A percentile compares a stretch with the other conserved stretches of the same genome.
Conservation (phyloP, 2,113 vertebrate species). For the Varanus salvator region DNA sequence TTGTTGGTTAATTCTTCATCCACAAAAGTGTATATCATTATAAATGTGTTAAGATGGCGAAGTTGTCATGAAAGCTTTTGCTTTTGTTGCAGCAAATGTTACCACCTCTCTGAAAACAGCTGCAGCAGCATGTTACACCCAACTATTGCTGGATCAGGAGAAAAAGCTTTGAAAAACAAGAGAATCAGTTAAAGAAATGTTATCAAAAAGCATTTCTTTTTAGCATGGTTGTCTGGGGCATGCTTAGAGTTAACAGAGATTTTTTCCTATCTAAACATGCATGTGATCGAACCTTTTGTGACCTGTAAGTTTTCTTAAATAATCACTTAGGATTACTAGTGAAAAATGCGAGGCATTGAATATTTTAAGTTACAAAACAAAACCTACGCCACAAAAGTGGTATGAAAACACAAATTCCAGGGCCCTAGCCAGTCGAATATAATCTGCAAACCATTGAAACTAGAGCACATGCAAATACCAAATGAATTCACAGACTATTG, state of each 20-base stretch:
- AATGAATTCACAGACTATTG: not conserved
- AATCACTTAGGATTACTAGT: not conserved
- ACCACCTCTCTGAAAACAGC: not conserved
- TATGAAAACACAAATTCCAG: slow-evolving; percentile 5
- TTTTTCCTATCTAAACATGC: too few relatives aligned
- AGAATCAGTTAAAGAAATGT: not conserved
- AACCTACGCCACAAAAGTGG: slow-evolving; percentile 20
- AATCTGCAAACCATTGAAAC: not conserved
- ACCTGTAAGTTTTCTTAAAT: not conserved
- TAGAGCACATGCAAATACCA: not conserved
- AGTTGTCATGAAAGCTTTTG: not conserved
- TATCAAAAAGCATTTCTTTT: too few relatives aligned
- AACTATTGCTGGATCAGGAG: not conserved
- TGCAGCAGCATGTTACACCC: too few relatives aligned
- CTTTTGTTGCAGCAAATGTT: not conserved
- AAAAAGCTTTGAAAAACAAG: not conserved
- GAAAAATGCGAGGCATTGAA: not conserved
- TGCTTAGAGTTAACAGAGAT: too few relatives aligned
- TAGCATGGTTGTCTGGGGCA: too few relatives aligned
- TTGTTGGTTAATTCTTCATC: not conserved
- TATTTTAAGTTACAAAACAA: not conserved
- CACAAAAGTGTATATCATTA: not conserved
- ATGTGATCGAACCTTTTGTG: too few relatives aligned
- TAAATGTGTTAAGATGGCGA: not conserved
- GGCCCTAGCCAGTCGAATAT: not conserved